Percentiles rank a stretch among this genome's conserved stretches.
Conservation (phyloP, 2,888 invertebrate genomes). For the Argyra leucocephala region DNA sequence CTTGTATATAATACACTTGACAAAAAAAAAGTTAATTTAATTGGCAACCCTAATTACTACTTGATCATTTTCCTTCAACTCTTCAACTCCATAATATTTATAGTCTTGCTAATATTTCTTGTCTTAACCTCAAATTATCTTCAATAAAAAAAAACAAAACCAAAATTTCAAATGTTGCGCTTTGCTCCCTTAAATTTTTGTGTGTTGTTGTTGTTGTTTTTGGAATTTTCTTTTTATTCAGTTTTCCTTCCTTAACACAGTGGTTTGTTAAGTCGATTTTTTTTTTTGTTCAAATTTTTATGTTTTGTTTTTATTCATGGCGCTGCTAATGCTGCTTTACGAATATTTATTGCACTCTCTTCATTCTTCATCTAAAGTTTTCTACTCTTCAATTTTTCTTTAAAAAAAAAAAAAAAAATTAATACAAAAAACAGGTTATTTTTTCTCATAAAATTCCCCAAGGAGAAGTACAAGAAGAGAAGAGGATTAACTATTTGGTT, state of each 20-base stretch:
- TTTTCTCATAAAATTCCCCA: slow-evolving; percentile 3
- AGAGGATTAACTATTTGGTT: neutral
- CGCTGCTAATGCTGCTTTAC: neutral
- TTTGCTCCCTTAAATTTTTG: neutral
- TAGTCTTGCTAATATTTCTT: too few species aligned
- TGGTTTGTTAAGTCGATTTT: neutral
- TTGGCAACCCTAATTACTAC: too few species aligned
- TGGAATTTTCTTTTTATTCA: neutral
- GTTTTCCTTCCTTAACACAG: neutral
- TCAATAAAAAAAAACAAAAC: too few species aligned
- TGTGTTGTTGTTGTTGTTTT: neutral
- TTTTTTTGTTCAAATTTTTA: neutral
- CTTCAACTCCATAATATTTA: too few species aligned
- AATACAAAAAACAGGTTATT: neutral
- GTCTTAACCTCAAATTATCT: too few species aligned
- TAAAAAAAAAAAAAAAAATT: neutral
- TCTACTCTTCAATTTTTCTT: too few species aligned
- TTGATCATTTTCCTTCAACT: too few species aligned
- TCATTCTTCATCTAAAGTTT: too few species aligned
- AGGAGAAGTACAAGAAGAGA: neutral
- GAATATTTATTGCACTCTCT: neutral
- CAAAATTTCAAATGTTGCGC: neutral
- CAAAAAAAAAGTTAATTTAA: too few species aligned
- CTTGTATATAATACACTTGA: too few species aligned
- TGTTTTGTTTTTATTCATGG: neutral